Conservation (phyloP, 2,113 vertebrate species). For the Aptenodytes forsteri region DNA sequence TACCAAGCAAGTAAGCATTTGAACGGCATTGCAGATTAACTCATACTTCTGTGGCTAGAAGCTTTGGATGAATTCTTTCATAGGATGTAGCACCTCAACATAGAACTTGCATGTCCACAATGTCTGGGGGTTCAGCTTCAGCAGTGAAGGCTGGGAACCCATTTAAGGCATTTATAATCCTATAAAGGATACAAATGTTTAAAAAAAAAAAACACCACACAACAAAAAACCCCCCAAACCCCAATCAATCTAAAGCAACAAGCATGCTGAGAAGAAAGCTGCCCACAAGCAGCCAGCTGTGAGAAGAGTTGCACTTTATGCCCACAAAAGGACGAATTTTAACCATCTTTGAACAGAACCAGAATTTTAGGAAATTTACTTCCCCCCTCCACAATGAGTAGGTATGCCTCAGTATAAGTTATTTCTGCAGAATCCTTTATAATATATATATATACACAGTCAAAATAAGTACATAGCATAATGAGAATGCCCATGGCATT, state of each 20-base stretch:
- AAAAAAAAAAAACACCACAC: background rate
- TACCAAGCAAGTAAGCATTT: background rate
- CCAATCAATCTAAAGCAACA: background rate
- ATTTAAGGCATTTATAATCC: background rate
- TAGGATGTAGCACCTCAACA: background rate
- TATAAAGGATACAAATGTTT: background rate
- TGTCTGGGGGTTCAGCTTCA: background rate
- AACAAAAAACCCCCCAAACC: too few relatives aligned
- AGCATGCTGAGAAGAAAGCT: background rate
- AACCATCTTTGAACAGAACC: background rate
- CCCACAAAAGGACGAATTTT: background rate
- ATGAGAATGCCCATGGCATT: background rate
- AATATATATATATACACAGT: background rate
- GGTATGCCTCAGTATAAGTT: background rate
- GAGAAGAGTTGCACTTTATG: background rate
- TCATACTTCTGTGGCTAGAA: background rate
- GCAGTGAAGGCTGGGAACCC: background rate
- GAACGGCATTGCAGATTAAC: background rate
- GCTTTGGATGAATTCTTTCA: background rate
- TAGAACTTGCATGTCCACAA: background rate
- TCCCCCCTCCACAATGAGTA: background rate
- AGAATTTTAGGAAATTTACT: background rate
- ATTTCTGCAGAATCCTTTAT: background rate
- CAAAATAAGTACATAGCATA: background rate
- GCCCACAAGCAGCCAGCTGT: background rate